These are phyloP conservation scores for Epinotia nisella DNA, from an alignment of 2,888 invertebrate species.

Conservation along the genomic window DNA sequence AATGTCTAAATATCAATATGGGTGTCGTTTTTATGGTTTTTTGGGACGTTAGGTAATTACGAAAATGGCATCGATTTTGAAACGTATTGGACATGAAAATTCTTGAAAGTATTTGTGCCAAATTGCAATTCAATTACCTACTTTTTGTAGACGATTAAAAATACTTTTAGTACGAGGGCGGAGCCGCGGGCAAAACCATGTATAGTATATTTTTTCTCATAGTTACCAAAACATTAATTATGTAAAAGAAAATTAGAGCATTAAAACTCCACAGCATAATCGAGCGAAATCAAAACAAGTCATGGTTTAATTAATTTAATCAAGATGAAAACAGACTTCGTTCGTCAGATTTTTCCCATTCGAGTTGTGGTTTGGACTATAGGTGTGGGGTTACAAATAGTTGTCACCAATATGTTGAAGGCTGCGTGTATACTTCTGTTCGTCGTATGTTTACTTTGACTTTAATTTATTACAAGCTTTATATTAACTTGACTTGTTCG, in stretches of 20 bases:
- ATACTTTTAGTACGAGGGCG: too few relatives aligned
- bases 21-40: too few relatives aligned
- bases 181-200: too few relatives aligned
- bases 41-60: too few relatives aligned
- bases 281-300: slow-evolving; percentile 29
- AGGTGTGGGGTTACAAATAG: not conserved
- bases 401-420: slow-evolving; percentile 31
- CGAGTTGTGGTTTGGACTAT: not conserved
- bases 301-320: not conserved
- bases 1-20: too few relatives aligned
- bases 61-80: too few relatives aligned
- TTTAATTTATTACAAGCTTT: too few relatives aligned
- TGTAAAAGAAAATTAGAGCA: slow-evolving; percentile 3
- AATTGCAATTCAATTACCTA: too few relatives aligned
- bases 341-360: not conserved
- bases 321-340: not conserved
- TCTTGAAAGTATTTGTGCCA: too few relatives aligned
- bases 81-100: too few relatives aligned
- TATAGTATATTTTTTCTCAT: not conserved
- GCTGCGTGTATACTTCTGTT: slow-evolving; percentile 9
- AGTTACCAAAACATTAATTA: not conserved
- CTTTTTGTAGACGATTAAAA: too few relatives aligned
- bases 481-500: too few relatives aligned
- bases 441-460: slow-evolving; percentile 20
- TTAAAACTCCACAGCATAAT: not conserved